Base-by-base conservation (phyloP, 2,888 invertebrate genomes). In the Machimus rusticus region DNA sequence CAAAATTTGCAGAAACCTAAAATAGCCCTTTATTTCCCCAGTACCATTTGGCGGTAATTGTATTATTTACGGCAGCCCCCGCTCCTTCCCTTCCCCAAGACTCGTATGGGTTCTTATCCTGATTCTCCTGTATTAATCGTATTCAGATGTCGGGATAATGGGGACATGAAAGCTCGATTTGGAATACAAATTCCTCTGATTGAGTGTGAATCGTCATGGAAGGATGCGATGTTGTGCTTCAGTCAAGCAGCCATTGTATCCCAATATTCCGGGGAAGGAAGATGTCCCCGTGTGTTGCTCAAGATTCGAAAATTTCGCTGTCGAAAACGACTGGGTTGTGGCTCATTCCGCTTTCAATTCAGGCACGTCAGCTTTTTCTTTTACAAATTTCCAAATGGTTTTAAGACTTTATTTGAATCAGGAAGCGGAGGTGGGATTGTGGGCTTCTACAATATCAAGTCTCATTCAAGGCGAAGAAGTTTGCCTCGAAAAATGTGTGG, bases 171-270 rank as follows among this genome's bases (percentile, higher is more conserved):
- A 79, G 79, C 79, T 51, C 79, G 51, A 31, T 79, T 51, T 79
- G 79, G 46, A n/a, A 79, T 51, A 79, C 79, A 79, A 79, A 79
- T 31, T 79, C 79, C 14, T 46, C 51, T 79, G 46, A 79, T 79
- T 79, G 79, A 79, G 79, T 79, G 79, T 79, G 79, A 79, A 79
- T 79, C 79, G 79, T 79, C 79, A 2, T 79, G 79, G 51, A 79
- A 79, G 51, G 79, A 79, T 46, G 51, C 79, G 51, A 79, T 79
- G 79, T 79, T 79, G 79, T 79, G 28, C 79, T 79, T 51, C 79
- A 79, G 79, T 79, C 79, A 79, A 79, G 79, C 28, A 79, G 79
- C 79, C 31, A 79, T 79, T 79, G 79, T 79, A 79, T 9, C 37
- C 79, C 14, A 55, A 78, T 79, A 79, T 79, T 51, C 2, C 46